Percentiles rank a stretch among this genome's conserved stretches.
Evolutionary conservation across 2,113 vertebrate species (phyloP).

Genomic region (Sinocyclocheilus grahami): DNA sequence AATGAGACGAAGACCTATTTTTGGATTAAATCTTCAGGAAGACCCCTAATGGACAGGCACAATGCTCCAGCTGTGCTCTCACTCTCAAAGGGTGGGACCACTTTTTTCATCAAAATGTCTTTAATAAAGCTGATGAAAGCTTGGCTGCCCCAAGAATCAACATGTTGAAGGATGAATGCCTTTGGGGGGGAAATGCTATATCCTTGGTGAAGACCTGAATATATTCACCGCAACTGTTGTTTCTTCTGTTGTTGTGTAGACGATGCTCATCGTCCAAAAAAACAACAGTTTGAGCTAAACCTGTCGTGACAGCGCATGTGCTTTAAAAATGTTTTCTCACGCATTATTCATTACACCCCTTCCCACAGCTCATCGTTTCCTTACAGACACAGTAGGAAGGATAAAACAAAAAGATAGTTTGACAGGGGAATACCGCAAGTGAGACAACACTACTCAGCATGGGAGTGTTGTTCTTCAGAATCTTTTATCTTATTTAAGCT

Average conservation of each 20-base stretch:
- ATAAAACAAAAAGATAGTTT: conserved; percentile 21
- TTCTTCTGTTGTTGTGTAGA: conserved; percentile 24
- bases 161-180: conserved; percentile 49
- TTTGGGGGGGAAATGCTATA: not conserved
- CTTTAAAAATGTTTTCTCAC: conserved; percentile 34
- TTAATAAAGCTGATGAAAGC: conserved; percentile 49
- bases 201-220: conserved; percentile 6
- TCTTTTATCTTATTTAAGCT: not conserved
- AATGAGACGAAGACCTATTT: conserved; percentile 29
- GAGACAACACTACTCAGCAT: conserved; percentile 18
- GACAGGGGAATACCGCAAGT: conserved; percentile 12
- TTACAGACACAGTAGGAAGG: conserved; percentile 1
- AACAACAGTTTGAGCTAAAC: conserved; percentile 34
- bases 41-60: conserved; percentile 54
- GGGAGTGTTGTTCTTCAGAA: not conserved
- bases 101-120: conserved; percentile 47
- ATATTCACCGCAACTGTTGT: conserved; percentile 19
- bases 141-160: conserved; percentile 39
- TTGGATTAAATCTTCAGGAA: conserved; percentile 49
- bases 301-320: conserved; percentile 29
- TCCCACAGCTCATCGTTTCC: conserved; percentile 21
- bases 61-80: conserved; percentile 53
- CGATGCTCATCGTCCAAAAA: conserved; percentile 1
- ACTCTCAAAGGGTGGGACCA: conserved; percentile 28
- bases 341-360: conserved; percentile 18